Conservation (phyloP, 2,113 vertebrate species). For the Taurulus bubalis region DNA sequence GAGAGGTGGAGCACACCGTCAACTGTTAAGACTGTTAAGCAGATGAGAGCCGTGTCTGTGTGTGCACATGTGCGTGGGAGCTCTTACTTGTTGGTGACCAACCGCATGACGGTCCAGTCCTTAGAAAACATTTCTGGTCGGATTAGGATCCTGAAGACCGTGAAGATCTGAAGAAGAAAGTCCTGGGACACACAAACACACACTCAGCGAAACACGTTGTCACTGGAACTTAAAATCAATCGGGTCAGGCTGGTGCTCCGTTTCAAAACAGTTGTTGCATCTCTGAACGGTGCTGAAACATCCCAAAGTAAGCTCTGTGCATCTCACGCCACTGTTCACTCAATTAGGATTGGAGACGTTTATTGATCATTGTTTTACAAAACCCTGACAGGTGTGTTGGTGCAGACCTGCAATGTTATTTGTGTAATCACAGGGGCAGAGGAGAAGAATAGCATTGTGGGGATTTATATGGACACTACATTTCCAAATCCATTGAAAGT, state of each 20-base stretch:
- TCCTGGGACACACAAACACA: constrained; percentile 84
- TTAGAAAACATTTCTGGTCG: constrained; percentile 98
- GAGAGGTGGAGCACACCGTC: neutral
- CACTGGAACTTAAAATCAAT: neutral
- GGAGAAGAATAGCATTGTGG: neutral
- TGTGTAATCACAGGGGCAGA: neutral
- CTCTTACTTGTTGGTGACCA: constrained; percentile 99
- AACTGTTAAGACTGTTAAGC: neutral
- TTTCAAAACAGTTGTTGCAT: neutral
- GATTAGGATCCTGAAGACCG: constrained; percentile 97
- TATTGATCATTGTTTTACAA: neutral
- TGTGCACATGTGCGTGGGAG: too few species aligned
- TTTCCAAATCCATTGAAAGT: neutral
- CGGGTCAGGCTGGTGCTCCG: neutral
- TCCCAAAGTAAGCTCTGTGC: neutral
- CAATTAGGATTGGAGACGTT: neutral
- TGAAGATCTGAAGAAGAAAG: constrained; percentile 97
- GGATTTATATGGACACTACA: neutral
- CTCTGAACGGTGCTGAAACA: constrained; percentile 32
- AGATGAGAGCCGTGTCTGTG: neutral
- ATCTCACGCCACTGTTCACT: neutral
- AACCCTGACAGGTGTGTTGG: neutral
- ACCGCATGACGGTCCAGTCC: constrained; percentile 99
- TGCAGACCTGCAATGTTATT: neutral
- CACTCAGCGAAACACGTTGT: neutral